Evolutionary conservation across 2,888 invertebrate species (phyloP).

Genomic region (Ophion slaviceki): DNA sequence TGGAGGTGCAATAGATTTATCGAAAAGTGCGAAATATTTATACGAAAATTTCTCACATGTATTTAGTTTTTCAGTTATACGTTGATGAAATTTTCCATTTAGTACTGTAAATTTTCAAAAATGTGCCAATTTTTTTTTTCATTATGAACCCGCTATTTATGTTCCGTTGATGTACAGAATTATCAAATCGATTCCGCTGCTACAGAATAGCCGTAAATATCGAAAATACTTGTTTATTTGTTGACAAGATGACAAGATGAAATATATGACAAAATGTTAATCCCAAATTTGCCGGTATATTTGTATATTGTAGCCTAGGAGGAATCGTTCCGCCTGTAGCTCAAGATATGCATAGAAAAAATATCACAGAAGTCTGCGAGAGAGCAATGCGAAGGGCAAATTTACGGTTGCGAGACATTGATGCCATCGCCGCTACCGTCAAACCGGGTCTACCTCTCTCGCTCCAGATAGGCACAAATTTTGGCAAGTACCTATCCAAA

Average conservation of each 20-base stretch:
- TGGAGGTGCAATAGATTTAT: not conserved
- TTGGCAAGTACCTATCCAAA: conserved; percentile 91
- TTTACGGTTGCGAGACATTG: conserved; percentile 87
- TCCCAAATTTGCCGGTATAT: not conserved
- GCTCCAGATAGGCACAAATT: conserved; percentile 91
- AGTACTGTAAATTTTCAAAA: no score
- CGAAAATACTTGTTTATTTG: no score
- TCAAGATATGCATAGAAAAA: conserved; percentile 90
- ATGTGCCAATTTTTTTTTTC: no score
- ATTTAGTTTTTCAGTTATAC: no score
- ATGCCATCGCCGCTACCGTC: conserved; percentile 96
- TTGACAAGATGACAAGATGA: no score
- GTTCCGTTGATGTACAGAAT: no score
- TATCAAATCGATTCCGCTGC: no score
- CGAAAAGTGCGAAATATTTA: not conserved
- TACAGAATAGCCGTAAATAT: no score
- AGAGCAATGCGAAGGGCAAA: conserved; percentile 87
- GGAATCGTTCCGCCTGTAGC: conserved; percentile 96
- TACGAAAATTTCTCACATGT: not conserved
- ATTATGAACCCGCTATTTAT: no score
- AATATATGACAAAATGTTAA: not conserved
- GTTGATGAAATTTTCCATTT: no score
- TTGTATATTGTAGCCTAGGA: conserved; percentile 86
- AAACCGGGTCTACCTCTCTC: conserved; percentile 94
- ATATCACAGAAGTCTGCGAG: conserved; percentile 90